These are phyloP conservation scores for Brachyptera risi DNA, from an alignment of 2,888 invertebrate genomes.

Conservation along the genomic window DNA sequence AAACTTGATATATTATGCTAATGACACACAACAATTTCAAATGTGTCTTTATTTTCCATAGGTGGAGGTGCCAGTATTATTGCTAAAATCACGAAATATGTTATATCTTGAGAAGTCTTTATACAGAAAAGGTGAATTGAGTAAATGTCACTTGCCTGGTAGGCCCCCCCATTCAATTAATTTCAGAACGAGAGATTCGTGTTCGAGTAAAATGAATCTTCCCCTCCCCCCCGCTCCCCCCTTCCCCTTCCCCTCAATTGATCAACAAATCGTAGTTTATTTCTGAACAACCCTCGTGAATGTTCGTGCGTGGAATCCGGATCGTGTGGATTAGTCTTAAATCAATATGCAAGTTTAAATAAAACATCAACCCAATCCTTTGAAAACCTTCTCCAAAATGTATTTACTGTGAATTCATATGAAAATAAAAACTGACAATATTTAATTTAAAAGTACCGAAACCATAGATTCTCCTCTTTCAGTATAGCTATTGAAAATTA, in stretches of 20 bases:
- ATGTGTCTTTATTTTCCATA: too few relatives aligned
- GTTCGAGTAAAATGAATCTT: background rate
- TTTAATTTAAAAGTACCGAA: background rate
- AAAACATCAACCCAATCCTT: background rate
- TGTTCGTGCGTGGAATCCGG: constrained; percentile 9
- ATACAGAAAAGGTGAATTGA: too few relatives aligned
- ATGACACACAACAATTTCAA: too few relatives aligned
- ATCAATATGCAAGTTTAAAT: background rate
- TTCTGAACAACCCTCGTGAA: background rate
- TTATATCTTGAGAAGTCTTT: too few relatives aligned
- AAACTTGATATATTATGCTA: too few relatives aligned
- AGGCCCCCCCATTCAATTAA: too few relatives aligned
- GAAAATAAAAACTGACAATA: background rate
- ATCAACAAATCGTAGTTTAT: constrained; percentile 4
- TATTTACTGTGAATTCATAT: background rate
- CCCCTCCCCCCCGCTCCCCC: background rate
- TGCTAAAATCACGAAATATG: too few relatives aligned
- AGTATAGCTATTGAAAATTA: background rate
- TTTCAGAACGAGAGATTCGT: constrained; percentile 4
- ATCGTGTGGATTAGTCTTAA: constrained; percentile 12
- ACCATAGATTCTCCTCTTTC: background rate
- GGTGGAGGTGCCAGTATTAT: too few relatives aligned
- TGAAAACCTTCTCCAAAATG: background rate
- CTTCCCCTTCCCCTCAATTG: too few relatives aligned
- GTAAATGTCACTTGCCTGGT: too few relatives aligned